Evolutionary conservation across 2,797 vertebrate genomes (phyloP).

Genomic region (Coregonus suidteri): DNA sequence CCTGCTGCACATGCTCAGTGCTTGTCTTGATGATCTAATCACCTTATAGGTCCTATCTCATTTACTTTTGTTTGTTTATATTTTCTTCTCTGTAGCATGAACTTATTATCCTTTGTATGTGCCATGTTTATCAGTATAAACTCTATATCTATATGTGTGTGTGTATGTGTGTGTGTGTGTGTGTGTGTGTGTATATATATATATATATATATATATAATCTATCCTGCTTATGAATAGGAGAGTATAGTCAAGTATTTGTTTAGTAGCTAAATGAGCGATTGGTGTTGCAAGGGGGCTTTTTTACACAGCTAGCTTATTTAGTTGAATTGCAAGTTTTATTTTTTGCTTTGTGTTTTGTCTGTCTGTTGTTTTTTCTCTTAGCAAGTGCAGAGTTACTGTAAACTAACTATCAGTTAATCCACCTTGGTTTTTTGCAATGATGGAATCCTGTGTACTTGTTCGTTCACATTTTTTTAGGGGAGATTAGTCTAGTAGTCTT

Average conservation of each 20-base stretch:
- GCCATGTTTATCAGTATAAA: constrained; percentile 92
- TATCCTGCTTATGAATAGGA: constrained; percentile 88
- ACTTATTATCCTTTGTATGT: constrained; percentile 87
- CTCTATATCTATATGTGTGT: constrained; percentile 78
- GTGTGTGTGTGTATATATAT: constrained; percentile 74
- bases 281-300: constrained; percentile 59
- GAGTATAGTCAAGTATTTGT: constrained; percentile 86
- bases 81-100: constrained; percentile 83
- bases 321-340: constrained; percentile 30
- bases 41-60: constrained; percentile 40
- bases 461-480: constrained; percentile 30
- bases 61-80: constrained; percentile 67
- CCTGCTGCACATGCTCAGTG: background rate
- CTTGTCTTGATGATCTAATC: background rate
- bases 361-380: constrained; percentile 47
- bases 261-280: constrained; percentile 81
- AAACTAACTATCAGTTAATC: constrained; percentile 52
- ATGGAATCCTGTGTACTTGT: constrained; percentile 58
- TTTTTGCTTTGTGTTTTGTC: constrained; percentile 38
- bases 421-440: constrained; percentile 46
- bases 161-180: no score
- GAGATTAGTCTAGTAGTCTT: constrained; percentile 55
- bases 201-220: constrained; percentile 80
- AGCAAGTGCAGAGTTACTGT: constrained; percentile 48
- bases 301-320: constrained; percentile 39